Conservation (phyloP, 1,140 invertebrate species). For the Cyrtorhinus lividipennis region DNA sequence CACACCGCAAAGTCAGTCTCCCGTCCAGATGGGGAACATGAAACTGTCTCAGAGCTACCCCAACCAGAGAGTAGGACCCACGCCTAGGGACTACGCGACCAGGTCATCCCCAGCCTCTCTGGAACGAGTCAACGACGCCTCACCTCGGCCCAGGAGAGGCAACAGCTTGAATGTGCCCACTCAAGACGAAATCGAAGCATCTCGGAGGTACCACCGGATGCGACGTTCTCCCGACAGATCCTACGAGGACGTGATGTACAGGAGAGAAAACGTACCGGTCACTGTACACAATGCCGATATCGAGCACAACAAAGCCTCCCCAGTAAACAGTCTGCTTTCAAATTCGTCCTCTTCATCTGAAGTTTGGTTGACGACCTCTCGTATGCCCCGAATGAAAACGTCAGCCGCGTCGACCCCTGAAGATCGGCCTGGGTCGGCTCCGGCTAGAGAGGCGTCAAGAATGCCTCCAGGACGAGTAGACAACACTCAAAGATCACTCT, state of each 20-base stretch:
- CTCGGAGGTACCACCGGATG: conserved; percentile 2
- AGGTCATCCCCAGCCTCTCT: conserved; percentile 27
- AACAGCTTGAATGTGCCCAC: conserved; percentile 20
- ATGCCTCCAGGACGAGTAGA: conserved; percentile 16
- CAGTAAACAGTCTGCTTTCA: conserved; percentile 30
- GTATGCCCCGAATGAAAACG: conserved; percentile 31
- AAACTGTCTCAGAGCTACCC: conserved; percentile 41
- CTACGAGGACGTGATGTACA: conserved; percentile 16
- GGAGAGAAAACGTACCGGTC: conserved; percentile 2
- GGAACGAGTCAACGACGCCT: conserved; percentile 26
- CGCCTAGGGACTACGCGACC: conserved; percentile 5
- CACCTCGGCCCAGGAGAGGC: conserved; percentile 19
- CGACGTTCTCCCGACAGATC: conserved; percentile 18
- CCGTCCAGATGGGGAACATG: conserved; percentile 29
- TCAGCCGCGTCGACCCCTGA: conserved; percentile 37
- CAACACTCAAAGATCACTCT: conserved; percentile 39
- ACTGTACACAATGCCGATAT: conserved; percentile 19
- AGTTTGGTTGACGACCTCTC: conserved; percentile 36
- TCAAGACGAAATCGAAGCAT: conserved; percentile 13
- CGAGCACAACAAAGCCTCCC: conserved; percentile 30
- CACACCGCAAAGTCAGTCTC: conserved; percentile 14
- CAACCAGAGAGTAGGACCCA: conserved; percentile 21
- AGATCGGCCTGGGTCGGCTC: conserved; percentile 39
- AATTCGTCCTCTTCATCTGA: conserved; percentile 40
- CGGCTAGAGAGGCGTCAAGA: conserved; percentile 30